Conservation (phyloP, 2,113 vertebrate genomes). For the Saiga tatarica region DNA sequence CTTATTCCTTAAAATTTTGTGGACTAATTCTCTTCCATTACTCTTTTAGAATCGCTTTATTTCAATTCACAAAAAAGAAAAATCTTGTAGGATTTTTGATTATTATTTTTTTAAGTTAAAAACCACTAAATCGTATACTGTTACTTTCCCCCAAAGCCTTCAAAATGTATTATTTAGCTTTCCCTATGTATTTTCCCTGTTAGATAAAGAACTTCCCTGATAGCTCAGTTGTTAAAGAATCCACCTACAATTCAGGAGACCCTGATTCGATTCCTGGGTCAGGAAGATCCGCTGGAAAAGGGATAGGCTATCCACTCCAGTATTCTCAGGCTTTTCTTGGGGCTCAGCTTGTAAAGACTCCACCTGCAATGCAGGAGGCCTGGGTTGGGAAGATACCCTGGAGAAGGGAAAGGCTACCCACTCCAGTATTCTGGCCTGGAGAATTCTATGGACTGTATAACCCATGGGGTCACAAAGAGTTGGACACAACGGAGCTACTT, state of each 20-base stretch:
- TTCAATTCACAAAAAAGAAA: neutral
- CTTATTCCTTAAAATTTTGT: slow-evolving; percentile 9
- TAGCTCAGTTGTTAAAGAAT: neutral
- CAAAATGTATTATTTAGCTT: neutral
- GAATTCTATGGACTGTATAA: neutral
- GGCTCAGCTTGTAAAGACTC: neutral
- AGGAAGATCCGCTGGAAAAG: fast-evolving
- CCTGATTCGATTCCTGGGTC: neutral
- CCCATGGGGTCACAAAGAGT: neutral
- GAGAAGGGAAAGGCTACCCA: neutral
- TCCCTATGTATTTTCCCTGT: neutral
- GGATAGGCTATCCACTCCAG: neutral
- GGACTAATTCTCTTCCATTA: neutral
- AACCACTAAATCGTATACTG: neutral
- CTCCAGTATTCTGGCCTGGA: neutral
- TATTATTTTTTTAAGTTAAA: slow-evolving; percentile 20
- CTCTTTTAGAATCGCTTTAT: neutral
- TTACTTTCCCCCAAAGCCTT: neutral
- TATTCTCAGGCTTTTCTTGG: neutral
- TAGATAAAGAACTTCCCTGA: neutral
- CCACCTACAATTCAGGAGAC: neutral
- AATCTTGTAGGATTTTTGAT: neutral
- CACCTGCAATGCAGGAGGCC: neutral
- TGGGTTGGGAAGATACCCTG: neutral
- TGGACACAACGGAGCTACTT: fast-evolving